Evolutionary conservation across 2,113 vertebrate genomes (phyloP), one percentile per base, ranked within the genome.

Genomic region (Pitta sordida): DNA sequence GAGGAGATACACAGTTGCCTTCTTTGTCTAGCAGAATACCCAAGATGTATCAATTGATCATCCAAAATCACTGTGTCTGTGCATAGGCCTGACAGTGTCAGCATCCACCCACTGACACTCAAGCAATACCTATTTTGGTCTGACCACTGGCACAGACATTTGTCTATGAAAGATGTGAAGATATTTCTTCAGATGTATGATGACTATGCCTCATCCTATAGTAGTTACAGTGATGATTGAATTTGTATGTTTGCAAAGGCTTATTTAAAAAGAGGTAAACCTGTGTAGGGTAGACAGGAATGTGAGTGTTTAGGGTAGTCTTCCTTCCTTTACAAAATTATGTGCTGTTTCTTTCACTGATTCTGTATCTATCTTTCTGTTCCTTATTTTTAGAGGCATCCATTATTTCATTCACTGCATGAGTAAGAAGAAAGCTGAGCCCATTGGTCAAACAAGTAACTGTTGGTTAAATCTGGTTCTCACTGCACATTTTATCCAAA

Each of bases 61-160:
- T 34, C 4, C 9, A 49, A 4, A 22, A 34, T n/a, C 56, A 13
- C 17, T 29, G 30, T 52, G n/a, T 10, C 23, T 10, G 2, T 6
- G 20, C 26, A 16, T 11, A 83, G 34, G 8, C 5, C 51, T 44
- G 34, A 26, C 15, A 79, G 23, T 46, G 60, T 52, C 46, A 62
- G 14, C 30, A 48, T 26, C 30, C 0, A 0, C 18, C 6, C 15
- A 26, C 46, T 5, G 1, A 39, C 6, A 18, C 22, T 34, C 20
- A 14, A n/a, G 68, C 4, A 44, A 6, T 13, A 29, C 14, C 58
- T 63, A 1, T 34, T 7, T 41, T 15, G 24, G 29, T 76, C 81
- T 76, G 48, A 80, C 21, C 43, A 21, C 4, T 56, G 34, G 29
- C 15, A 36, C 24, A 49, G 32, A 36, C 13, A 36, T 79, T 53